Conservation (phyloP, 2,113 vertebrate species). For the Tricholaema leucomelas region DNA sequence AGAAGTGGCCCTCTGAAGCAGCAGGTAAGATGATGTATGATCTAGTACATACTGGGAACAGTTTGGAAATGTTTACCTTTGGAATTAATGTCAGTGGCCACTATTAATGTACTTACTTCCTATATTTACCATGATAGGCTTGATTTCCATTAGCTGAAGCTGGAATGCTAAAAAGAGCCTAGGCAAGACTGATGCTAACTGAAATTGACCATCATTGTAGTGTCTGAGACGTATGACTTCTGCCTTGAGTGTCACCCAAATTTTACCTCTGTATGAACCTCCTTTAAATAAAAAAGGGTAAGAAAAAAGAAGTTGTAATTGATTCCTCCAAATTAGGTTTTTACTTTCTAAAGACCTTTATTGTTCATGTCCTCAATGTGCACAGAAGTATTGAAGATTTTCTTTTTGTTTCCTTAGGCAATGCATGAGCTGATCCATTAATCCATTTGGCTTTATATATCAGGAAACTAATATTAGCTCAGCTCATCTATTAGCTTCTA, state of each 20-base stretch:
- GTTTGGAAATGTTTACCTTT: conserved; percentile 62
- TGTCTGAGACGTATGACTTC: conserved; percentile 4
- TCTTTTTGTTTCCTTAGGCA: conserved; percentile 81
- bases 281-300: neutral
- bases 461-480: conserved; percentile 79
- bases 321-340: conserved; percentile 80
- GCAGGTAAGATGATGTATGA: conserved; percentile 22
- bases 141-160: conserved; percentile 67
- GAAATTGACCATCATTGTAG: conserved; percentile 38
- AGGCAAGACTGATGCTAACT: conserved; percentile 42
- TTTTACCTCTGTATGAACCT: conserved; percentile 68
- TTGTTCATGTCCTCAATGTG: conserved; percentile 77
- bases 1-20: neutral
- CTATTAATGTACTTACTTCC: conserved; percentile 66
- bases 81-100: conserved; percentile 61
- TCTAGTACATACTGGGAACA: conserved; percentile 20
- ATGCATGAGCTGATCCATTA: conserved; percentile 77
- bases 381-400: conserved; percentile 79
- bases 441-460: conserved; percentile 82
- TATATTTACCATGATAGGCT: conserved; percentile 63
- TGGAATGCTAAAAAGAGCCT: conserved; percentile 43
- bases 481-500: conserved; percentile 69
- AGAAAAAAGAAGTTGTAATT: conserved; percentile 68
- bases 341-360: conserved; percentile 76
- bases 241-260: conserved; percentile 42